phyloP scores from a whole-genome alignment of 64 coral and sea anemone genomes.

The Cladopsammia gracilis region DNA sequence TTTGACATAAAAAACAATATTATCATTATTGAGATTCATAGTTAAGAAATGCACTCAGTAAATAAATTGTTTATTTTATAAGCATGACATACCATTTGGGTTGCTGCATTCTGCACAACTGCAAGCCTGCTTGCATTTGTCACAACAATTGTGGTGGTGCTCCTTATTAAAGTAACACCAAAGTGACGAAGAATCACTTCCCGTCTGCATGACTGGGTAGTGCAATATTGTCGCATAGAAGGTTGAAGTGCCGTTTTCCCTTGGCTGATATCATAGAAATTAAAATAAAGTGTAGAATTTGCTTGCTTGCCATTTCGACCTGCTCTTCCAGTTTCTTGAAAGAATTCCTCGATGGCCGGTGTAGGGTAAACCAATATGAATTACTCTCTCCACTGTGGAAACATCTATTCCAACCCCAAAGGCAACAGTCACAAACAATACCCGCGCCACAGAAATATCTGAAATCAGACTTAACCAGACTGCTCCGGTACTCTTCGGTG shows the following conservation, averaged over 20 bases:
- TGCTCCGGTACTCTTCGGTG: conserved; percentile 21
- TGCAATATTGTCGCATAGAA: conserved; percentile 44
- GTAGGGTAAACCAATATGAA: conserved; percentile 62
- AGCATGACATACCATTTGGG: too few species aligned
- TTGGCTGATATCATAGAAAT: conserved; percentile 66
- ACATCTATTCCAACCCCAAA: conserved; percentile 74
- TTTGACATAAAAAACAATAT: too few species aligned
- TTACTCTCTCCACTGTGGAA: conserved; percentile 39
- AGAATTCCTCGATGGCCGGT: conserved; percentile 69
- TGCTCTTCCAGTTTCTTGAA: conserved; percentile 59
- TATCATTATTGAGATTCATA: too few species aligned
- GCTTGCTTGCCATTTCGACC: conserved; percentile 62
- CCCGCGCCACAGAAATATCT: conserved; percentile 1
- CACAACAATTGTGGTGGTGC: too few species aligned
- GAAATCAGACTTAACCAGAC: conserved; percentile 26
- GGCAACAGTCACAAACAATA: conserved; percentile 62
- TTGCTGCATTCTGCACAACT: too few species aligned
- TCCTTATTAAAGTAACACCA: too few species aligned
- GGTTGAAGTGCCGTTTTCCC: not conserved
- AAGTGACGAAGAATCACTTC: not conserved
- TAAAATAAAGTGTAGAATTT: conserved; percentile 47
- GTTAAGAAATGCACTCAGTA: too few species aligned
- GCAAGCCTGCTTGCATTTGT: too few species aligned
- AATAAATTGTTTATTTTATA: too few species aligned
- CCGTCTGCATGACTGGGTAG: conserved; percentile 4